Base-by-base conservation (phyloP, 2,888 invertebrate genomes). In the Ommatoiulus sabulosus region DNA sequence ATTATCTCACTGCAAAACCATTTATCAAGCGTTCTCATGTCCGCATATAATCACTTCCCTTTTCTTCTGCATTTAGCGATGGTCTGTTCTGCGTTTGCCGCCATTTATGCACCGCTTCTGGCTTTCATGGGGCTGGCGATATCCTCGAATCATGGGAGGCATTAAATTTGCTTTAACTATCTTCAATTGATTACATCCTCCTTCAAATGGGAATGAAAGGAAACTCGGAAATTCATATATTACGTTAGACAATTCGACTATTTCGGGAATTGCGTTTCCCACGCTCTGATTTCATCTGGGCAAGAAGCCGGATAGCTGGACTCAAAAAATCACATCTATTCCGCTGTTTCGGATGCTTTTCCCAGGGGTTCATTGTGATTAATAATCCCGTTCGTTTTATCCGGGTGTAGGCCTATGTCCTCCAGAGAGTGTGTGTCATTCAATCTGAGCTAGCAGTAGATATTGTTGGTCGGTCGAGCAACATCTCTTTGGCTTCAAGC, bases 121-220 rank as follows among this genome's bases (percentile, higher is more conserved):
- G 35, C 80, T 80, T 80, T 80, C 80, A 80, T 80, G 80, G 80
- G 80, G 80, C 80, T 80, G 1, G 12, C 24, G 24, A 72, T 72
- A 72, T 72, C 72, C 72, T 72, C 80, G 80, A 35, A 80, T 43
- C 35, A 80, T 80, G 80, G 80, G 80, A 80, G 80, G 35, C 80
- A 35, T 80, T 80, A 80, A 80, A 80, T 80, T 80, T 80, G 80
- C 35, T 12, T 35, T 80, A 80, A 80, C 80, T 80, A 80, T 80
- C 80, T 35, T 80, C 80, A 80, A 80, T 80, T 80, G 80, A 80
- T 80, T 80, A 80, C 80, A 80, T 80, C 80, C 80, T 80, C 80
- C 80, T 80, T 80, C 35, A 80, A 80, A 80, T 80, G 80, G 80
- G 80, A 80, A 80, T 80, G 80, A 80, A 80, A 80, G 80, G 80